Evolutionary conservation across 2,113 vertebrate genomes (phyloP).

Genomic region (Mola mola): DNA sequence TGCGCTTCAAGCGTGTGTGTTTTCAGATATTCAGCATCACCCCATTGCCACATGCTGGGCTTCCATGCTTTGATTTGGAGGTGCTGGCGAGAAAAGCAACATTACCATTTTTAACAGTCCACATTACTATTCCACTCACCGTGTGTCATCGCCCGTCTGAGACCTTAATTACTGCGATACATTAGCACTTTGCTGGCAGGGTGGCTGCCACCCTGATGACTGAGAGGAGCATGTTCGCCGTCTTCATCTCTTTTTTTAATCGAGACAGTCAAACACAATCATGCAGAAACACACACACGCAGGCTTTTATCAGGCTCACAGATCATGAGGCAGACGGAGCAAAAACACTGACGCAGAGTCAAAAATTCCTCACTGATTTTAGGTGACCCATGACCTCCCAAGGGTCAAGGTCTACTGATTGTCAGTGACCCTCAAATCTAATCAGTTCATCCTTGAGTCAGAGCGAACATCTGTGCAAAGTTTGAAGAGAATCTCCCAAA

Average conservation of each 20-base stretch:
- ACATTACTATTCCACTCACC: conserved; percentile 30
- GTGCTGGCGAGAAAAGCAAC: background rate
- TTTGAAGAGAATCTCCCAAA: too few species aligned
- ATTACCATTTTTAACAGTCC: conserved; percentile 17
- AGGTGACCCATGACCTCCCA: too few species aligned
- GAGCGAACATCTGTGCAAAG: too few species aligned
- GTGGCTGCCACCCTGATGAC: conserved; percentile 32
- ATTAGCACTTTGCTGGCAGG: conserved; percentile 51
- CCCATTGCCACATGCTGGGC: conserved; percentile 15
- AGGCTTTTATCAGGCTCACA: conserved; percentile 17
- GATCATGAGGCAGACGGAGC: conserved; percentile 17
- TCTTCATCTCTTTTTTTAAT: conserved; percentile 40
- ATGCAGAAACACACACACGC: conserved; percentile 11
- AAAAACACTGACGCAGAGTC: too few species aligned
- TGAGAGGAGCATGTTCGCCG: conserved; percentile 6
- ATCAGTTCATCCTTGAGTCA: too few species aligned
- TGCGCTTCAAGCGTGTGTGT: background rate
- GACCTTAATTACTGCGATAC: conserved; percentile 50
- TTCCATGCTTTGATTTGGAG: conserved; percentile 22
- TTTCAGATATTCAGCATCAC: background rate
- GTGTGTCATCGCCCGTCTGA: conserved; percentile 38
- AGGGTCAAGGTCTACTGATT: too few species aligned
- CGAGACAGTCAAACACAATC: conserved; percentile 40
- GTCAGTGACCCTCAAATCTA: too few species aligned
- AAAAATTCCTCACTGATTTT: too few species aligned